Base-by-base conservation (phyloP, 2,797 vertebrate species). In the Sebastiscus tertius region DNA sequence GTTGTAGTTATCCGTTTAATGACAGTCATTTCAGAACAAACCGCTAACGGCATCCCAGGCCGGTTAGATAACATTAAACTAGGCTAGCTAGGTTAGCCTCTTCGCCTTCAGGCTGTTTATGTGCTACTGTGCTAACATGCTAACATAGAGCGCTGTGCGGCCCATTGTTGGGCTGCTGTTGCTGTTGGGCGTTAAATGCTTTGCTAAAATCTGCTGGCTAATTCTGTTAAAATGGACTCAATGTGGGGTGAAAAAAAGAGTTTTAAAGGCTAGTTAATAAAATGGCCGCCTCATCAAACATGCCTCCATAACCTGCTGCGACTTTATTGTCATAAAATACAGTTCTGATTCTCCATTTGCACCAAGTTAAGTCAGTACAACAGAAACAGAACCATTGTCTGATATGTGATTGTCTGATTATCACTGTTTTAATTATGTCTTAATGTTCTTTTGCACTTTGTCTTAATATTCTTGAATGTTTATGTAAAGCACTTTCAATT, bases 261-360 rank as follows among this genome's bases (percentile, higher is more conserved):
- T 39, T 59, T 59, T 61, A 55, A 78, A 67, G 22, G 33, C 3
- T 13, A n/a, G 24, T 31, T 62, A 83, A 68, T 81, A 91, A 93
- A 91, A 94, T 94, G 93, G 89, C 90, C 79, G 90, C 88, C 87
- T 39, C 11, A 10, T 2, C 12, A 31, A 16, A 77, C 42, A 24
- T 11, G n/a, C 33, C 4, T 29, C 2, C 2, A 33, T 12, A 59
- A 22, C 9, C 2, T 5, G 42, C 10, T 46, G 26, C 59, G 20
- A 54, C n/a, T 10, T n/a, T 49, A 42, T 42, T 6, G 14, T 16
- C 13, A 42, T 39, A 6, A 54, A 20, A 54, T n/a, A 16, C 33
- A 27, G 5, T 5, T 42, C 12, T 42, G 9, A 46, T 18, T 36
- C 2, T 7, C 9, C 12, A 20, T 26, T 56, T 64, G 18, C 49